phyloP scores from a whole-genome alignment of 2,113 vertebrate genomes.

The Pachycephala philippinensis region DNA sequence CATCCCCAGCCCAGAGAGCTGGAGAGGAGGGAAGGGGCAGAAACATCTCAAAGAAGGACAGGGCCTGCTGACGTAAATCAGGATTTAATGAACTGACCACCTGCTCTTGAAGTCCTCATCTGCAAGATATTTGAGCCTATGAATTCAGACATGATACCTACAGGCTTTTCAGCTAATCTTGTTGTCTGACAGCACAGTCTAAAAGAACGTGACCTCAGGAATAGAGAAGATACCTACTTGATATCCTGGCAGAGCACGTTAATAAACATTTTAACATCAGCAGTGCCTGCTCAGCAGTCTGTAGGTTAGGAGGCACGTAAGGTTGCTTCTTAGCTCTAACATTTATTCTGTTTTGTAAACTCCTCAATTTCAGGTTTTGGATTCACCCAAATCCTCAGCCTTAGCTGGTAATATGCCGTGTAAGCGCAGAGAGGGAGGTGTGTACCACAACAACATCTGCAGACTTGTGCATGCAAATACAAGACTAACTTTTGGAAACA shows the following conservation, averaged over 20 bases:
- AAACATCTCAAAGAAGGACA: neutral
- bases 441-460: neutral
- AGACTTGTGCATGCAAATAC: neutral
- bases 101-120: conserved; percentile 43
- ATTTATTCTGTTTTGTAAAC: neutral
- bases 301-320: neutral
- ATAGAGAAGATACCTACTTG: neutral
- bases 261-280: neutral
- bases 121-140: conserved; percentile 25
- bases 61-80: neutral
- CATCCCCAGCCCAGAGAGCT: neutral
- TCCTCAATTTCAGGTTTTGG: neutral
- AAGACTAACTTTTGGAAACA: neutral
- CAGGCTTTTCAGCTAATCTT: conserved; percentile 27
- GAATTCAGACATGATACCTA: conserved; percentile 35
- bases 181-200: neutral
- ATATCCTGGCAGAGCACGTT: neutral
- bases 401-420: neutral
- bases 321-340: neutral
- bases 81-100: conserved; percentile 52
- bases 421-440: neutral
- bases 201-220: conserved; percentile 39
- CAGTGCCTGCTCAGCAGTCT: neutral
- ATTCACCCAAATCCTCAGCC: neutral
- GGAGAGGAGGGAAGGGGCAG: neutral